A percentile compares a stretch with the other conserved stretches of the same genome.
These are phyloP conservation scores for Nephila pilipes DNA, from an alignment of 1,140 invertebrate genomes.

Conservation along the genomic window DNA sequence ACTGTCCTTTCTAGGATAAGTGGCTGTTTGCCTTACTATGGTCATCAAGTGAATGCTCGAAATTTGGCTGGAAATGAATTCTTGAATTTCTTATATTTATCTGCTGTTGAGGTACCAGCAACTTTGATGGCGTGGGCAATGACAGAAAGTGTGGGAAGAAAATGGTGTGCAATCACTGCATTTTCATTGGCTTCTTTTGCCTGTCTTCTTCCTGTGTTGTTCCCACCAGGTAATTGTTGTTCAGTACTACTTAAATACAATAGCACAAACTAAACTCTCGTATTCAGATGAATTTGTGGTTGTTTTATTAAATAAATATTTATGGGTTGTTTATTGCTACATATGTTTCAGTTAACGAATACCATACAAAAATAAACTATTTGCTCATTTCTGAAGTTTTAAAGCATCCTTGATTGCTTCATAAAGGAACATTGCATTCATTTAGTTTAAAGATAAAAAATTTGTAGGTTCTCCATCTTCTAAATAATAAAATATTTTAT, in stretches of 20 bases:
- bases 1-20: background rate
- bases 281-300: no score
- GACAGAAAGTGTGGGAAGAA: conserved; percentile 6
- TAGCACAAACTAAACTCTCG: no score
- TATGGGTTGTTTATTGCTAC: no score
- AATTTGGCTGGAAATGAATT: conserved; percentile 23
- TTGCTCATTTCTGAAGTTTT: no score
- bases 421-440: no score
- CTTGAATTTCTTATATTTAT: background rate
- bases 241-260: background rate
- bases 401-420: no score
- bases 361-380: no score
- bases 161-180: background rate
- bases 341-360: no score
- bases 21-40: background rate
- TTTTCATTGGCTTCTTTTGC: background rate
- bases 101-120: conserved; percentile 7
- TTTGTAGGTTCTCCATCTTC: no score
- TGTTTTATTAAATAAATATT: no score
- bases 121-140: background rate
- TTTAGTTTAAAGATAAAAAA: no score
- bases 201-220: background rate
- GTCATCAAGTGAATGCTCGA: background rate
- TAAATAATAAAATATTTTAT: no score
- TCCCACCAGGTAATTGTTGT: background rate